Evolutionary conservation across 2,888 invertebrate genomes (phyloP), one percentile per base, ranked within the genome.

Genomic region (Dryobota labecula): DNA sequence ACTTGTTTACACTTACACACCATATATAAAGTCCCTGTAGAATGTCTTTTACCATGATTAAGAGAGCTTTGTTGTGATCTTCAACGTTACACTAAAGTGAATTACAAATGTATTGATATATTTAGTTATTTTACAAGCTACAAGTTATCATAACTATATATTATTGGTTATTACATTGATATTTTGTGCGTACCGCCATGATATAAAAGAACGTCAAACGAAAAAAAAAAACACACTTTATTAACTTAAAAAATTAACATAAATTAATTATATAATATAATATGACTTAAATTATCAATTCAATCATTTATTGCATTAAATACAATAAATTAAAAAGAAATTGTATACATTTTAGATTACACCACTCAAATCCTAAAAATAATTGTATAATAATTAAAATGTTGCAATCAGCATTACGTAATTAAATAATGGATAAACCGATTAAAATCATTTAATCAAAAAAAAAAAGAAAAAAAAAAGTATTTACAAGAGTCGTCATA

Each of bases 21-120:
- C 82, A 81, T 76, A 81, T 88, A 89, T 83, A 87, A 90, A 88
- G 84, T 93, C 93, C 93, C 93, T 93, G 93, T 93, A 94, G 86
- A 92, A 92, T 92, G 92, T 94, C 90, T 94, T 94, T 92, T 91
- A 89, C 88, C 85, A 91, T 88, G 87, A 87, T 87, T 84, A 86
- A 92, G 91, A 91, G 91, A 91, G 91, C 91, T 86, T 84, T 85
- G 78, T 87, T 88, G 79, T 82, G 80, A 84, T 80, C 80, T 80
- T 72, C 70, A 76, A 84, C 76, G 73, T 80, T 74, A 83, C 71
- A 66, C 67, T 72, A 78, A 67, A 78, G 68, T 84, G 82, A 83
- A 82, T 81, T 85, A 84, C 75, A 79, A 76, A 84, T 80, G 66
- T 84, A 82, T 70, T 82, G 82, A 86, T 85, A 85, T 84, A 82